phyloP scores from a whole-genome alignment of 2,888 invertebrate genomes.

The Andrena dorsata region DNA sequence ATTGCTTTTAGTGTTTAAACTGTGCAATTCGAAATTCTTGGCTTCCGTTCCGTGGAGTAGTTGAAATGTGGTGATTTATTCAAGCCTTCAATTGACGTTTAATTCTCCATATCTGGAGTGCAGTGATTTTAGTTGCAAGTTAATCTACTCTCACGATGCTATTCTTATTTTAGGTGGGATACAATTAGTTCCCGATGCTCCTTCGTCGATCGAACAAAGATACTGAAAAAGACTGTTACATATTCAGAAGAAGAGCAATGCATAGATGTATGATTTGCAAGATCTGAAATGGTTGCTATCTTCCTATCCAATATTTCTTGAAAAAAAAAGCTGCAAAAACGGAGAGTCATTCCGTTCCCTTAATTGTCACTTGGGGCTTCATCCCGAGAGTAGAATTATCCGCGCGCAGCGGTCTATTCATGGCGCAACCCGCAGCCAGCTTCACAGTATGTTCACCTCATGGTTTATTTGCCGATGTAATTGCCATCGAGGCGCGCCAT shows the following conservation, averaged over 20 bases:
- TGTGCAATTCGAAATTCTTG: too few relatives aligned
- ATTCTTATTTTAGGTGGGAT: too few relatives aligned
- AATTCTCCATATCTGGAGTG: too few relatives aligned
- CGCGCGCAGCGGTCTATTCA: constrained; percentile 56
- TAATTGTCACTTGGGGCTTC: constrained; percentile 31
- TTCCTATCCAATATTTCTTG: background rate
- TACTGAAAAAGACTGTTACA: background rate
- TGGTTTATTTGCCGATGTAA: constrained; percentile 75
- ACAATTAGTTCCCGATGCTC: too few relatives aligned
- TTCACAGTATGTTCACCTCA: constrained; percentile 69
- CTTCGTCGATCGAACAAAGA: background rate
- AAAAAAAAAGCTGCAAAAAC: background rate
- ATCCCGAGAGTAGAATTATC: constrained; percentile 61
- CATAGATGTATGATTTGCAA: background rate
- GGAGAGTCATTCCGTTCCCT: constrained; percentile 16
- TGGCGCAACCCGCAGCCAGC: constrained; percentile 60
- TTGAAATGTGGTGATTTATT: too few relatives aligned
- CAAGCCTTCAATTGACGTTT: too few relatives aligned
- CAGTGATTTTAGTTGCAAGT: too few relatives aligned
- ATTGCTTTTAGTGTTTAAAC: background rate
- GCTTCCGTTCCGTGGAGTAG: too few relatives aligned
- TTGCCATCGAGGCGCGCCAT: constrained; percentile 74
- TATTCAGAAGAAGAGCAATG: too few relatives aligned
- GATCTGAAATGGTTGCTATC: background rate
- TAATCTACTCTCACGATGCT: too few relatives aligned